A percentile compares a stretch with the other conserved stretches of the same genome.
Evolutionary conservation across 2,888 invertebrate genomes (phyloP).

Genomic region (Melolontha melolontha): DNA sequence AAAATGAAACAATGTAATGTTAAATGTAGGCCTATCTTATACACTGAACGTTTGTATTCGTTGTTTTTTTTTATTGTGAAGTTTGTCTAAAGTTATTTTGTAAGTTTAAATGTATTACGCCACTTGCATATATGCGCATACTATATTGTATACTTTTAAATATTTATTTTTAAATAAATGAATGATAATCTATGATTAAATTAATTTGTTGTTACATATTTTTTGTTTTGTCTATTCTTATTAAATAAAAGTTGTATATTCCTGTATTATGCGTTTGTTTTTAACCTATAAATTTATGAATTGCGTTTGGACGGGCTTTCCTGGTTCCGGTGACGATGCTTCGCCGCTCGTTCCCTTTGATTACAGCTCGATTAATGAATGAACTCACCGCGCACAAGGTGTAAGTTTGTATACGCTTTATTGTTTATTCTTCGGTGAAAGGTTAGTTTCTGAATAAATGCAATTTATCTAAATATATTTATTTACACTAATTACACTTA

Average conservation of each 20-base stretch:
- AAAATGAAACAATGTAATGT: constrained; percentile 52
- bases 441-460: too few species aligned
- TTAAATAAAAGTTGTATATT: constrained; percentile 44
- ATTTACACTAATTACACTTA: too few species aligned
- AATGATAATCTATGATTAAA: constrained; percentile 1
- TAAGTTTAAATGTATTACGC: constrained; percentile 27
- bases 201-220: constrained; percentile 4
- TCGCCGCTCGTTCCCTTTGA: too few species aligned
- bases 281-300: too few species aligned
- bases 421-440: too few species aligned
- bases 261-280: constrained; percentile 36
- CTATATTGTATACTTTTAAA: constrained; percentile 19
- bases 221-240: constrained; percentile 43
- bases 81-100: constrained; percentile 29
- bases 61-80: constrained; percentile 23
- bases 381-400: too few species aligned
- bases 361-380: too few species aligned
- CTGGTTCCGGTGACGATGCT: too few species aligned
- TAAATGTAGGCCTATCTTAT: constrained; percentile 63
- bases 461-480: too few species aligned
- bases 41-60: constrained; percentile 53
- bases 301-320: too few species aligned
- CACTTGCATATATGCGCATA: constrained; percentile 5
- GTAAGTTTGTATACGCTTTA: too few species aligned
- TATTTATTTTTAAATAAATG: constrained; percentile 36